A percentile compares a stretch with the other conserved stretches of the same genome.
Evolutionary conservation across 2,888 invertebrate genomes (phyloP).

Genomic region (Tenthredo livida): DNA sequence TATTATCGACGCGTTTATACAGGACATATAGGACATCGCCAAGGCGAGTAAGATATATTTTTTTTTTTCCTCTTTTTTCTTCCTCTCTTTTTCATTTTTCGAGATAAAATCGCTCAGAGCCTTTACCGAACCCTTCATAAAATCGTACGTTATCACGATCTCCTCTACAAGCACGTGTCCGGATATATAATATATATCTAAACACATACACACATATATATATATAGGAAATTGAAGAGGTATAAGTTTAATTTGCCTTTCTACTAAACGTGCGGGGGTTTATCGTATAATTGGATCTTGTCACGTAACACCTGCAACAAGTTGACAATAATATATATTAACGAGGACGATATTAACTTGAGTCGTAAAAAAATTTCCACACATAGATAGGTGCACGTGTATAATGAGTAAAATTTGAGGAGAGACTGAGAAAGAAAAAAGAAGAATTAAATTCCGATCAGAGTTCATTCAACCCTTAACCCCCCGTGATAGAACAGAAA

Average conservation of each 20-base stretch:
- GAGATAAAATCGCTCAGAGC: conserved; percentile 2
- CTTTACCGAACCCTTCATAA: conserved; percentile 35
- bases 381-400: no score
- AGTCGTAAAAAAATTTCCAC: no score
- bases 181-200: no score
- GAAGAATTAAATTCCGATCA: background rate
- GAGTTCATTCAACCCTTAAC: background rate
- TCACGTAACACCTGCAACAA: conserved; percentile 30
- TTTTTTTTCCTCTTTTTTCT: background rate
- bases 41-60: background rate
- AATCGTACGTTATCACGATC: conserved; percentile 42
- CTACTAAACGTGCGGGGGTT: background rate
- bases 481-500: no score
- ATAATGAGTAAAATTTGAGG: background rate
- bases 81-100: background rate
- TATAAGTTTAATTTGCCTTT: conserved; percentile 25
- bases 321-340: conserved; percentile 20
- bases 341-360: background rate
- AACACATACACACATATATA: no score
- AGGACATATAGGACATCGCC: background rate
- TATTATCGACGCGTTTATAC: background rate
- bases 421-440: background rate
- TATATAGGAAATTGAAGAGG: no score
- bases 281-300: conserved; percentile 45
- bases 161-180: background rate